A percentile compares a stretch with the other conserved stretches of the same genome.
Conservation (phyloP, 2,888 invertebrate genomes). For the Hartigia nigra region DNA sequence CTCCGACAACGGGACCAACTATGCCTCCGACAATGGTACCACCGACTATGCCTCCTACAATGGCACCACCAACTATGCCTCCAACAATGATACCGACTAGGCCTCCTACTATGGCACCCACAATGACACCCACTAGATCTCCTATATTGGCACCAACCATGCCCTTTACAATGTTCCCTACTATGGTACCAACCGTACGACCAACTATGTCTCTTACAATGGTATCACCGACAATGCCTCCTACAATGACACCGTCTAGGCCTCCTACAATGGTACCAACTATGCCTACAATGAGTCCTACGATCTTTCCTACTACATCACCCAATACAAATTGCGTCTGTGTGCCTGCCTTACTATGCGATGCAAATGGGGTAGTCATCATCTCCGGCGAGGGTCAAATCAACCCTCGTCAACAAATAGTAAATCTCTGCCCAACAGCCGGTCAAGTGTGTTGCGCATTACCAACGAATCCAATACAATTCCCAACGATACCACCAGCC, state of each 20-base stretch:
- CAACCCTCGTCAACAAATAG: constrained; percentile 42
- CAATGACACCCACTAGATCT: constrained; percentile 26
- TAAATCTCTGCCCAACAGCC: constrained; percentile 29
- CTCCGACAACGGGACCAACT: constrained; percentile 11
- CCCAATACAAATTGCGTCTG: constrained; percentile 44
- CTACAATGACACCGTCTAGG: constrained; percentile 3
- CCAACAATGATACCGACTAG: not conserved
- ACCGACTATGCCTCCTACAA: constrained; percentile 21
- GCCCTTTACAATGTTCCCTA: constrained; percentile 8
- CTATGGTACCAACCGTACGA: not conserved
- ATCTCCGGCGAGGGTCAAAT: constrained; percentile 47
- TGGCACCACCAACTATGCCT: not conserved
- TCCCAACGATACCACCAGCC: constrained; percentile 19
- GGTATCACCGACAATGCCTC: not conserved
- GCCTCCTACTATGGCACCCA: constrained; percentile 10
- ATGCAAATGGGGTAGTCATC: constrained; percentile 38
- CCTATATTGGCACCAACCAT: constrained; percentile 25
- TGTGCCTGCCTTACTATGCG: constrained; percentile 45
- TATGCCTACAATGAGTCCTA: constrained; percentile 13
- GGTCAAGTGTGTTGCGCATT: constrained; percentile 50
- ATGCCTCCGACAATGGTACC: constrained; percentile 23
- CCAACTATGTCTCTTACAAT: constrained; percentile 4
- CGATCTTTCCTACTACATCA: constrained; percentile 20
- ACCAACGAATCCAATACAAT: constrained; percentile 18
- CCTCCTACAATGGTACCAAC: constrained; percentile 25